Evolutionary conservation across 1,140 invertebrate genomes (phyloP), one percentile per base, ranked within the genome.

Genomic region (Octopus sinensis): DNA sequence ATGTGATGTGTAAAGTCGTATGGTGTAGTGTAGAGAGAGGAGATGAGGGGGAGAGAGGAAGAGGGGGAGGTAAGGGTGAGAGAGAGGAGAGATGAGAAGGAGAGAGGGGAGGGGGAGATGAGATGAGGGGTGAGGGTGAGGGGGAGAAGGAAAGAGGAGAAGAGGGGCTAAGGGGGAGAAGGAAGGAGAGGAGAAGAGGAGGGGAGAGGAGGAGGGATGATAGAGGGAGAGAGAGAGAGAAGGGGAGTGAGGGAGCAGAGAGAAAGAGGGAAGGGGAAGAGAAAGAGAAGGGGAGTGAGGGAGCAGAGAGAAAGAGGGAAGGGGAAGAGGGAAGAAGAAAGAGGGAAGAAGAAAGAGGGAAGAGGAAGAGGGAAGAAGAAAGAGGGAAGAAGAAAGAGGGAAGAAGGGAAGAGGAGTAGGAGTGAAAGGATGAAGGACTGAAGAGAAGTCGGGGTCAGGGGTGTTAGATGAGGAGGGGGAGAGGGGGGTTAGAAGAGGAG

Each of bases 191-290:
- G 62, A n/a, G 62, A 68, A n/a, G 62, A n/a, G n/a, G 62, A n/a
- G 62, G n/a, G n/a, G 62, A n/a, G n/a, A n/a, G 62, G 62, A 68
- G 62, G 62, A 68, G 62, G 62, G 62, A 68, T 68, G 62, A 68
- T n/a, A n/a, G 62, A 68, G 62, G n/a, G 62, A 68, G 62, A 68
- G 62, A 68, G 9, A 68, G 62, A 68, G 62, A 68, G 62, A 68
- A 68, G 62, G 62, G n/a, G 62, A 68, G 62, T 10, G 62, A 10
- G n/a, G 62, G n/a, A n/a, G n/a, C 9, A 68, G 62, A 9, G 62
- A 68, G 9, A 68, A n/a, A 68, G 62, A n/a, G 62, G n/a, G 62
- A 68, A n/a, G n/a, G 62, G n/a, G 62, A 68, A n/a, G 62, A n/a
- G 9, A n/a, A 68, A n/a, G 62, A 68, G 62, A n/a, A n/a, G n/a